Evolutionary conservation across 2,797 vertebrate species (phyloP).

Genomic region (Protonibea diacanthus): DNA sequence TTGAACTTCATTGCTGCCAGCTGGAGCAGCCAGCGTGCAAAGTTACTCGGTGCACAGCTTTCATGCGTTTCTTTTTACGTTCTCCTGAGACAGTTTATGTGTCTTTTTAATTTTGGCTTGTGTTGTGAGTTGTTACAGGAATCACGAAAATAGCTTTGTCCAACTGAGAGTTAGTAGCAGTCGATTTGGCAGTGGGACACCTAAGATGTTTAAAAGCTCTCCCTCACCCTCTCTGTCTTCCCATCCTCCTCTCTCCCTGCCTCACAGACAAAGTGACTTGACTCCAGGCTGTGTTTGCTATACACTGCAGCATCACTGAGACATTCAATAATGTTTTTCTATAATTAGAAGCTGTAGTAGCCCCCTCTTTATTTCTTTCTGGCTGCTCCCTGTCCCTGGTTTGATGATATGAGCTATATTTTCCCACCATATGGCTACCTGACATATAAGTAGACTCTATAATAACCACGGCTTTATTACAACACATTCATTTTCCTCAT

Average conservation of each 20-base stretch:
- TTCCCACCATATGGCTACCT: slow-evolving; percentile 57
- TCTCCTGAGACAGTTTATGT: slow-evolving; percentile 37
- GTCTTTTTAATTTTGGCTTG: slow-evolving; percentile 40
- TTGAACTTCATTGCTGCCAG: slow-evolving; percentile 21
- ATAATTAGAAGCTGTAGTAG: slow-evolving; percentile 77
- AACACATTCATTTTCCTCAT: slow-evolving; percentile 57
- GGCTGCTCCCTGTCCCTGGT: slow-evolving; percentile 34
- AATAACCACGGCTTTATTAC: slow-evolving; percentile 57
- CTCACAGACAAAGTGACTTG: slow-evolving; percentile 53
- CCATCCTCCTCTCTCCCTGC: slow-evolving; percentile 30
- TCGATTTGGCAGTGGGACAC: slow-evolving; percentile 49
- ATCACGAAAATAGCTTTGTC: slow-evolving; percentile 31
- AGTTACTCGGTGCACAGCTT: background rate
- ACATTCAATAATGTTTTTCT: slow-evolving; percentile 74
- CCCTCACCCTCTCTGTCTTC: slow-evolving; percentile 22
- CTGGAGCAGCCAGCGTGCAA: slow-evolving; percentile 9
- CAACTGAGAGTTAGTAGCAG: slow-evolving; percentile 31
- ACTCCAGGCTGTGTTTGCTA: slow-evolving; percentile 62
- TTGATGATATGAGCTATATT: slow-evolving; percentile 57
- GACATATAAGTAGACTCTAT: slow-evolving; percentile 55
- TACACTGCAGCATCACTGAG: slow-evolving; percentile 58
- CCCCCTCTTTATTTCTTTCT: slow-evolving; percentile 56
- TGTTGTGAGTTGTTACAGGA: slow-evolving; percentile 34
- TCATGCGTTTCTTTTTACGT: slow-evolving; percentile 10
- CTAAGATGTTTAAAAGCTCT: slow-evolving; percentile 48